These are phyloP conservation scores for Platycheirus rosarum DNA, from an alignment of 2,888 invertebrate genomes.

Conservation along the genomic window DNA sequence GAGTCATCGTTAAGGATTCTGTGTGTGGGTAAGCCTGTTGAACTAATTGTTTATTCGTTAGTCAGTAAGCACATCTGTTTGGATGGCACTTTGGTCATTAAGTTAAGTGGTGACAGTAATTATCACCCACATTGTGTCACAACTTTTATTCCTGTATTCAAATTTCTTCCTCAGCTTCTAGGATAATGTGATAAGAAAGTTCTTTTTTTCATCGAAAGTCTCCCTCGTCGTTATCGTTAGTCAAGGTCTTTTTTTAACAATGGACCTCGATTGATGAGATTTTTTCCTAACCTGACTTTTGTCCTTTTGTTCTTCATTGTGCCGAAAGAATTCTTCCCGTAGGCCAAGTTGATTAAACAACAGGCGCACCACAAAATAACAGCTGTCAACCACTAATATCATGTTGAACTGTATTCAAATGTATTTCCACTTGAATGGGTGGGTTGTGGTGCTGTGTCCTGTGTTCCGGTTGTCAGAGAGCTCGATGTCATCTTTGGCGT, in stretches of 20 bases:
- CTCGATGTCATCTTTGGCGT: conserved; percentile 42
- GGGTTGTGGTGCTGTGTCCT: conserved; percentile 29
- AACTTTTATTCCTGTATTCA: conserved; percentile 21
- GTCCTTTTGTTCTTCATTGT: conserved; percentile 60
- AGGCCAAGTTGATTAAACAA: conserved; percentile 82
- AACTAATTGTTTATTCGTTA: conserved; percentile 61
- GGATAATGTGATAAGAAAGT: conserved; percentile 40
- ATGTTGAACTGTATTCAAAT: conserved; percentile 74
- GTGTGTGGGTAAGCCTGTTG: conserved; percentile 30
- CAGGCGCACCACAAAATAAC: conserved; percentile 54
- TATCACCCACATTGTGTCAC: conserved; percentile 66
- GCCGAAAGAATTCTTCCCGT: conserved; percentile 70
- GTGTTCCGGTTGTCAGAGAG: conserved; percentile 1
- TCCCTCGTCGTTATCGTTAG: not conserved
- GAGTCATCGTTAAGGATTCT: conserved; percentile 1
- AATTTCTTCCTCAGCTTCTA: conserved; percentile 5
- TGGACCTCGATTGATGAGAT: conserved; percentile 62
- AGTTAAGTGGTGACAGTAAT: conserved; percentile 76
- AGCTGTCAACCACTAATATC: conserved; percentile 74
- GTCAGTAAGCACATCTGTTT: conserved; percentile 74
- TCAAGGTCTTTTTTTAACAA: conserved; percentile 19
- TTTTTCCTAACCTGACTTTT: conserved; percentile 44
- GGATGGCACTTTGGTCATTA: conserved; percentile 75
- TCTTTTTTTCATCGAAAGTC: conserved; percentile 19
- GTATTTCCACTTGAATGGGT: conserved; percentile 70